Evolutionary conservation across 1,140 invertebrate species (phyloP).

Genomic region (Choristoneura fumiferana): DNA sequence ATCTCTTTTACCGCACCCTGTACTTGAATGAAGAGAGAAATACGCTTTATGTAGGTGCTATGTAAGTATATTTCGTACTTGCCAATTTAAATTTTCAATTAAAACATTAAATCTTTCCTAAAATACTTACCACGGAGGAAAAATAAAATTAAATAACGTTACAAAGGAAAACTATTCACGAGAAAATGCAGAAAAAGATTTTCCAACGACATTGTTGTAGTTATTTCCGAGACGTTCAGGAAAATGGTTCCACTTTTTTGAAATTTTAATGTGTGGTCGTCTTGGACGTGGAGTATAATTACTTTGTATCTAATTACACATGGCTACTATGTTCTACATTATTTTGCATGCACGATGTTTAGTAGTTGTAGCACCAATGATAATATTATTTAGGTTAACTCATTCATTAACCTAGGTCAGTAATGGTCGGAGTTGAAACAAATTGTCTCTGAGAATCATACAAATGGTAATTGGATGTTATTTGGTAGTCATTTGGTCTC

Average conservation of each 20-base stretch:
- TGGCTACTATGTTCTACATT: no score
- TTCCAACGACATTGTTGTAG: neutral
- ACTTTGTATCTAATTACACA: no score
- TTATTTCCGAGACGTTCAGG: neutral
- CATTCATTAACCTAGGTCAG: neutral
- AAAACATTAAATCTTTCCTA: neutral
- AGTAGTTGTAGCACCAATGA: no score
- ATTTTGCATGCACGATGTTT: no score
- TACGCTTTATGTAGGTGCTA: conserved; percentile 93
- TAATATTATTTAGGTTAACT: no score
- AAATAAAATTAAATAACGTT: neutral
- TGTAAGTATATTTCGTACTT: conserved; percentile 85
- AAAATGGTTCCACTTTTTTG: no score
- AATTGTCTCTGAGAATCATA: neutral
- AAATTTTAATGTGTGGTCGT: no score
- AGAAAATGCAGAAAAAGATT: neutral
- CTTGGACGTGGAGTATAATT: no score
- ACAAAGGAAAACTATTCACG: neutral
- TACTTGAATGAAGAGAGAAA: conserved; percentile 91
- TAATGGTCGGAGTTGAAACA: neutral
- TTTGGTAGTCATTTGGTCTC: neutral
- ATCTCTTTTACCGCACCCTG: conserved; percentile 93
- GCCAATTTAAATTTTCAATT: neutral
- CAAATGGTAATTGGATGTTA: conserved; percentile 3
- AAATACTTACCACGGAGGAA: neutral